Conservation (phyloP, 1,140 invertebrate species). For the Bombus difficillimus region DNA sequence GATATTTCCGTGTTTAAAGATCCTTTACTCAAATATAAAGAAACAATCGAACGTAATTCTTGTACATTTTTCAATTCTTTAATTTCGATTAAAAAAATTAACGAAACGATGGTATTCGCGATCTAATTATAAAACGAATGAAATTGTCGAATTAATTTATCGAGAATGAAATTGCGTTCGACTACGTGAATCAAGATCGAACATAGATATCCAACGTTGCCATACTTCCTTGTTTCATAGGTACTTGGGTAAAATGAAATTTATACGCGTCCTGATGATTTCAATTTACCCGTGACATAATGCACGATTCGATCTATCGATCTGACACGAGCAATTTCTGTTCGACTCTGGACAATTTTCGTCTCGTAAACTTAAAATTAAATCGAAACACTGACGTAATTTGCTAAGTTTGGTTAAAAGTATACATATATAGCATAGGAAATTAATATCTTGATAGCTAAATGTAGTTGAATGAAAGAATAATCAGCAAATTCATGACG, state of each 20-base stretch:
- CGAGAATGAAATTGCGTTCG: not conserved
- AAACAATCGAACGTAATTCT: not conserved
- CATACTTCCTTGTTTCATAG: not conserved
- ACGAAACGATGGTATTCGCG: not conserved
- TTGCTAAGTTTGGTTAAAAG: not conserved
- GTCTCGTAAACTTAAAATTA: not conserved
- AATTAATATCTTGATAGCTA: too few species aligned
- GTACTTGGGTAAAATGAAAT: not conserved
- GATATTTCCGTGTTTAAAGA: not conserved
- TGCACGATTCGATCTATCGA: not conserved
- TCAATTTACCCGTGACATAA: not conserved
- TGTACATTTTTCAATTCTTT: not conserved
- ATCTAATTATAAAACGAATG: not conserved
- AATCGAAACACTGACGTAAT: not conserved
- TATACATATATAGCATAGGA: not conserved
- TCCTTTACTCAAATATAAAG: too few species aligned
- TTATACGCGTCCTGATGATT: not conserved
- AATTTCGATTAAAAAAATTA: not conserved
- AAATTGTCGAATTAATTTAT: not conserved
- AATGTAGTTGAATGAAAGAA: too few species aligned
- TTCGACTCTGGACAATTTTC: not conserved
- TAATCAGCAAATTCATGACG: too few species aligned
- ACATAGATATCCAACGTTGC: not conserved
- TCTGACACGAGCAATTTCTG: not conserved
- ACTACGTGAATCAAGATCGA: not conserved